A percentile compares a stretch with the other conserved stretches of the same genome.
Conservation (phyloP, 2,113 vertebrate species). For the Hemiscyllium ocellatum region DNA sequence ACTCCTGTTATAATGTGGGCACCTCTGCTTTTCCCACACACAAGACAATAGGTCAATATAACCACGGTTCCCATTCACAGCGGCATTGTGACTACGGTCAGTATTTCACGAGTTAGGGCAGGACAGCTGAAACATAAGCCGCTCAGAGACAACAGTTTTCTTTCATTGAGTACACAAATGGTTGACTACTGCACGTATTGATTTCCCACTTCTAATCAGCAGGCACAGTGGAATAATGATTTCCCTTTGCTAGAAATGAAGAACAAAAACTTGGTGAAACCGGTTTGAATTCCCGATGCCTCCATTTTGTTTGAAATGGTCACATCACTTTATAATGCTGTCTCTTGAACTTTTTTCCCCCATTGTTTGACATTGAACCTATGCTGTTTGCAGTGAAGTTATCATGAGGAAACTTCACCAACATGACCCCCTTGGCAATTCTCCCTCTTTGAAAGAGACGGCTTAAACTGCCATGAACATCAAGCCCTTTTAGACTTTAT, state of each 20-base stretch:
- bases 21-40: not conserved
- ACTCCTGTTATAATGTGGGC: not conserved
- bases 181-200: conserved; percentile 14
- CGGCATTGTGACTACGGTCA: not conserved
- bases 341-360: not conserved
- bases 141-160: not conserved
- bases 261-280: not conserved
- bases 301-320: conserved; percentile 16
- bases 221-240: not conserved
- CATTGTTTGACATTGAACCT: conserved; percentile 23
- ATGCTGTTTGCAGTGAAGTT: conserved; percentile 11
- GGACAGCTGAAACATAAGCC: not conserved
- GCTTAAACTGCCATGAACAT: not conserved
- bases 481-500: not conserved
- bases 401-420: not conserved
- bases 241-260: not conserved
- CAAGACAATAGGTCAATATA: not conserved
- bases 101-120: not conserved
- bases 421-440: not conserved
- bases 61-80: not conserved
- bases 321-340: not conserved
- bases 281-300: not conserved
- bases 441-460: not conserved
- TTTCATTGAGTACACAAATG: conserved; percentile 21
- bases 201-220: conserved; percentile 24